phyloP scores from a whole-genome alignment of 2,888 invertebrate genomes.

The Pachydiplax longipennis region DNA sequence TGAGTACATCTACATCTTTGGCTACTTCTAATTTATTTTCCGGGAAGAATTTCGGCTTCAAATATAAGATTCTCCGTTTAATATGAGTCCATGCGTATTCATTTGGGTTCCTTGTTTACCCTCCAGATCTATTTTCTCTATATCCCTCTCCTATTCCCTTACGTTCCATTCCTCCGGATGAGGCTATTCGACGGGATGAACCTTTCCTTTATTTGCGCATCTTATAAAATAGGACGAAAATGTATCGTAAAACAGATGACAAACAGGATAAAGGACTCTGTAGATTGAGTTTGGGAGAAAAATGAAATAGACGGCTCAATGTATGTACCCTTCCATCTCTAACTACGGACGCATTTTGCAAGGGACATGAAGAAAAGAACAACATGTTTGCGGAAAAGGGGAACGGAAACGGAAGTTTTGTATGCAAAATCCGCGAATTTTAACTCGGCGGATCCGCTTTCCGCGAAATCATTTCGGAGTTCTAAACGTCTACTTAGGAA shows the following conservation, averaged over 20 bases:
- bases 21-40: no score
- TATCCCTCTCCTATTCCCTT: background rate
- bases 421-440: background rate
- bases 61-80: no score
- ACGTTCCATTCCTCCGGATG: background rate
- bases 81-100: no score
- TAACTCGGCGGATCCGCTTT: background rate
- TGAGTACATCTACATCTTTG: no score
- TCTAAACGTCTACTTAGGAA: background rate
- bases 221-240: background rate
- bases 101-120: background rate
- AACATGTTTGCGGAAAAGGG: no score
- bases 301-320: background rate
- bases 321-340: no score
- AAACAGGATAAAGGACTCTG: background rate
- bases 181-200: background rate
- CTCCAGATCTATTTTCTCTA: background rate
- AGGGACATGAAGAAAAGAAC: no score
- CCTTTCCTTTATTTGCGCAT: background rate
- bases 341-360: no score
- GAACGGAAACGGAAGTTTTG: no score
- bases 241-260: background rate
- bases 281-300: background rate
- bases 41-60: no score
- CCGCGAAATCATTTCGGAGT: background rate